These are phyloP conservation scores for Thunnus albacares DNA, from an alignment of 2,797 vertebrate species.

Conservation along the genomic window DNA sequence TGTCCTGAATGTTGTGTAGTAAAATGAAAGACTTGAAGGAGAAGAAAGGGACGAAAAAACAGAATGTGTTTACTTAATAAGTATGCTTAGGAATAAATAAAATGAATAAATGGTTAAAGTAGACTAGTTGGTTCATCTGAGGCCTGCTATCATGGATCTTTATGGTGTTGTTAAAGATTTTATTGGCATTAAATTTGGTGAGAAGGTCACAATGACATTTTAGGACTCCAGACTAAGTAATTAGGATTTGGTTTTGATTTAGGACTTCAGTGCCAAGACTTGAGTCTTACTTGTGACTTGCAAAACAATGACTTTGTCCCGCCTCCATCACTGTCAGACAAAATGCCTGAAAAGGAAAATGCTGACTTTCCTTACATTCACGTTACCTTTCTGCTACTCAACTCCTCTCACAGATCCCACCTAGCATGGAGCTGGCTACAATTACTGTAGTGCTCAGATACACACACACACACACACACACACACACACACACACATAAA, in stretches of 20 bases:
- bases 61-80: not conserved
- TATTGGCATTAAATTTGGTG: not conserved
- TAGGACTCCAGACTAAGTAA: not conserved
- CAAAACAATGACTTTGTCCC: conserved; percentile 42
- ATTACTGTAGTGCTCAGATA: conserved; percentile 56
- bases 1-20: conserved; percentile 1
- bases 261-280: not conserved
- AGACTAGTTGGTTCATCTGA: not conserved
- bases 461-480: conserved; percentile 51
- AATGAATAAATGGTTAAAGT: not conserved
- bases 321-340: conserved; percentile 23
- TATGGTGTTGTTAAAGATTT: not conserved
- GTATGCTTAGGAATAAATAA: not conserved
- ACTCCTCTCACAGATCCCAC: conserved; percentile 28
- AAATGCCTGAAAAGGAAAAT: conserved; percentile 36
- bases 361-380: conserved; percentile 64
- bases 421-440: conserved; percentile 58
- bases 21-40: not conserved
- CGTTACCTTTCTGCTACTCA: conserved; percentile 32
- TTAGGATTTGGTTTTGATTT: conserved; percentile 11
- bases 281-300: conserved; percentile 23
- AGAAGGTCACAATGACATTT: conserved; percentile 13
- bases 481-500: conserved; percentile 44
- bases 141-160: not conserved
- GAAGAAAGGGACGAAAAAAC: not conserved